A percentile compares a stretch with the other conserved stretches of the same genome.
Evolutionary conservation across 2,888 invertebrate species (phyloP).

Genomic region (Meiosimyza decipiens): DNA sequence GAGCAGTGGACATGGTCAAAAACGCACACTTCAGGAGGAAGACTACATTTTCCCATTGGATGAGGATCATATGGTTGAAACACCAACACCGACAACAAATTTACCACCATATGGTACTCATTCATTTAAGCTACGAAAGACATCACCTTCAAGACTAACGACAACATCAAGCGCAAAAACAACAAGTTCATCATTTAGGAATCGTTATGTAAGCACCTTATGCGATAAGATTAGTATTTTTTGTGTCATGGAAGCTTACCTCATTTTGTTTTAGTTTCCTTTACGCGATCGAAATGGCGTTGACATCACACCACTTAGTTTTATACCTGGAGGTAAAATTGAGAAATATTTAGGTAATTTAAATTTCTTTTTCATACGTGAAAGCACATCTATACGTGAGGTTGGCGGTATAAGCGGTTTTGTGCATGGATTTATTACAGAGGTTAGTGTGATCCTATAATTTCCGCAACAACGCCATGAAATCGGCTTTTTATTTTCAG

Average conservation of each 20-base stretch:
- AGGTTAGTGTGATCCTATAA: slow-evolving; percentile 68
- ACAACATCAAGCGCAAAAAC: slow-evolving; percentile 44
- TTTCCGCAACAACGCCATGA: too few species aligned
- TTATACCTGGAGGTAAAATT: slow-evolving; percentile 80
- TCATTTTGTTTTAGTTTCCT: slow-evolving; percentile 55
- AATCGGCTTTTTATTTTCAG: slow-evolving; percentile 52
- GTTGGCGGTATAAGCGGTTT: slow-evolving; percentile 94
- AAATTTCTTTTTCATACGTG: slow-evolving; percentile 94
- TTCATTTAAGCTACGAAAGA: slow-evolving; percentile 68
- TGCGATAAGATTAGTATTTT: not conserved
- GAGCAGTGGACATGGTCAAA: slow-evolving; percentile 28
- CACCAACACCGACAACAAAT: slow-evolving; percentile 55
- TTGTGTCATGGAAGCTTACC: not conserved
- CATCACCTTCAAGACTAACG: slow-evolving; percentile 69
- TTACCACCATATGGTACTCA: slow-evolving; percentile 61
- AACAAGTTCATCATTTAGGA: slow-evolving; percentile 43
- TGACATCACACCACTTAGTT: slow-evolving; percentile 84
- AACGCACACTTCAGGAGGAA: slow-evolving; percentile 70
- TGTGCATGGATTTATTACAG: slow-evolving; percentile 92
- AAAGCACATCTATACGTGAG: slow-evolving; percentile 92
- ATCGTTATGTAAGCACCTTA: slow-evolving; percentile 49
- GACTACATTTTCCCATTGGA: slow-evolving; percentile 88
- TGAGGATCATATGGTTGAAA: slow-evolving; percentile 73
- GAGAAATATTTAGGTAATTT: slow-evolving; percentile 89
- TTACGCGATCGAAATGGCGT: slow-evolving; percentile 71